phyloP scores from a whole-genome alignment of 2,888 invertebrate species.

The Laothoe populi region DNA sequence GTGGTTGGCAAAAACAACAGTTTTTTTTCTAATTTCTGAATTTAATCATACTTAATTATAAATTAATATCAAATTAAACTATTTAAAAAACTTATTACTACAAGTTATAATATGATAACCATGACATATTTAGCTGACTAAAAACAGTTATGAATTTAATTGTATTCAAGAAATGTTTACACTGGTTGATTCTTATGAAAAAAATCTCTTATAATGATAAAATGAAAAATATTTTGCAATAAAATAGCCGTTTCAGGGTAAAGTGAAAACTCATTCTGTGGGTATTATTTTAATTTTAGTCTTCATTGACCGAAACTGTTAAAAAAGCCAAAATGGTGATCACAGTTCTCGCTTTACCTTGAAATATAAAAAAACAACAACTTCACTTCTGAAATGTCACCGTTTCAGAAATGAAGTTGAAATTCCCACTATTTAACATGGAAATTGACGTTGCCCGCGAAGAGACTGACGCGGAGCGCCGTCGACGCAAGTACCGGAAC shows the following conservation, averaged over 20 bases:
- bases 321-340: not conserved
- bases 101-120: no score
- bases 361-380: constrained; percentile 29
- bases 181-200: no score
- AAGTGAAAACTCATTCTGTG: not conserved
- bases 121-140: no score
- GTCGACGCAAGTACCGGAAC: constrained; percentile 79
- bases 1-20: no score
- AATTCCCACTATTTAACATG: constrained; percentile 93
- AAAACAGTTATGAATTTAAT: no score
- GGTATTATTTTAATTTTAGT: no score
- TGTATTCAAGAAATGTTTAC: no score
- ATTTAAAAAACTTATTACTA: no score
- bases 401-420: constrained; percentile 89
- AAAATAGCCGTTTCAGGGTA: not conserved
- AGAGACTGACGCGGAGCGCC: constrained; percentile 86
- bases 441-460: constrained; percentile 93
- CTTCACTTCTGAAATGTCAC: constrained; percentile 76
- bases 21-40: no score
- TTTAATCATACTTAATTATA: no score
- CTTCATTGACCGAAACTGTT: not conserved
- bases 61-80: no score
- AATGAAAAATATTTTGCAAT: not conserved
- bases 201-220: no score
- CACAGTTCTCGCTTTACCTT: not conserved